Conservation (phyloP, 1,140 invertebrate species). For the Camponotus pennsylvanicus region DNA sequence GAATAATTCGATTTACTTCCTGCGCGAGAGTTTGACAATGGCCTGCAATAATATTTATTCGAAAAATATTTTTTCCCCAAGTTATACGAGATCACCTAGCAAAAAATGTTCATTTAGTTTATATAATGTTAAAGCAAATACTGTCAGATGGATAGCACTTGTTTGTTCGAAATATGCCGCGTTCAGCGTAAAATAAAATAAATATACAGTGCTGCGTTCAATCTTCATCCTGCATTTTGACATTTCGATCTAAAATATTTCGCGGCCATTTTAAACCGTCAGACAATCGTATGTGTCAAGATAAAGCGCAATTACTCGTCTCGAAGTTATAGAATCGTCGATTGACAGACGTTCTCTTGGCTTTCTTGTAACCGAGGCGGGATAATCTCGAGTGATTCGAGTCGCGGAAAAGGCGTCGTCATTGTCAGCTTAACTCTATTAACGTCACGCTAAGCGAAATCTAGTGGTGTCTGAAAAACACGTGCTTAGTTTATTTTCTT, state of each 20-base stretch:
- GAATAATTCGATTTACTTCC: conserved; percentile 54
- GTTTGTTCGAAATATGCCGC: conserved; percentile 29
- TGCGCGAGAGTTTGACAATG: conserved; percentile 28
- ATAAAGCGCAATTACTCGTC: conserved; percentile 32
- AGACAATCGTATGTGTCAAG: background rate
- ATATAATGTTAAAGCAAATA: conserved; percentile 54
- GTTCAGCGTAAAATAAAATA: conserved; percentile 42
- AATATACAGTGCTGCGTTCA: conserved; percentile 23
- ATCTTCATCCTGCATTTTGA: conserved; percentile 5
- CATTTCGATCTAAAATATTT: conserved; percentile 5
- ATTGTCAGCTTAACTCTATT: conserved; percentile 60
- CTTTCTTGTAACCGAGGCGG: background rate
- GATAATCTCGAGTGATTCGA: conserved; percentile 54
- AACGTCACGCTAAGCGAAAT: conserved; percentile 57
- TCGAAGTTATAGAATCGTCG: conserved; percentile 2
- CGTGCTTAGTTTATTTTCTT: conserved; percentile 25
- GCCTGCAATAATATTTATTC: conserved; percentile 50
- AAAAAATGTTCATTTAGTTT: conserved; percentile 60
- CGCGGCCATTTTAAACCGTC: background rate
- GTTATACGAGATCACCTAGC: conserved; percentile 50
- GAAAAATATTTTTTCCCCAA: conserved; percentile 59
- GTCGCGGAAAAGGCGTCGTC: conserved; percentile 37
- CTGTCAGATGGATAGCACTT: conserved; percentile 21
- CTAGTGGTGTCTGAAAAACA: conserved; percentile 58
- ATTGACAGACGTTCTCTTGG: conserved; percentile 15